phyloP scores from a whole-genome alignment of 2,113 vertebrate species.

The Gadus macrocephalus region DNA sequence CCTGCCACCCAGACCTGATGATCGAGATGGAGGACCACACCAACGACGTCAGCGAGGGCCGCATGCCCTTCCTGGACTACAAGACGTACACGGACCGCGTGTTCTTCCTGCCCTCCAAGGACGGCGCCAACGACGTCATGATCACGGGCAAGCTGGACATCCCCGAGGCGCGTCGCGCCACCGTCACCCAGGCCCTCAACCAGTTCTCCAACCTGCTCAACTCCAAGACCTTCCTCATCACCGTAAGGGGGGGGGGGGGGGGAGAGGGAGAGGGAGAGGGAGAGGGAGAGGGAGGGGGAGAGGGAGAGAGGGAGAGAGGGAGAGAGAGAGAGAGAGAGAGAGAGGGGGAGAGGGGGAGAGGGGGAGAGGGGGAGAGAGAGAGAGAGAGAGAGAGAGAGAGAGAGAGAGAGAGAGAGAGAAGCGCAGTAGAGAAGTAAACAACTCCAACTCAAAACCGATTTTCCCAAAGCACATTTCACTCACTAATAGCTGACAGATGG shows the following conservation, averaged over 20 bases:
- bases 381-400: too few relatives aligned
- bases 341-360: too few relatives aligned
- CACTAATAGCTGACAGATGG: too few relatives aligned
- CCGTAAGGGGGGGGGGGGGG: conserved; percentile 61
- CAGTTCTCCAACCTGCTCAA: conserved; percentile 98
- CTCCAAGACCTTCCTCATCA: conserved; percentile 97
- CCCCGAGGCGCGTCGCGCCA: conserved; percentile 79
- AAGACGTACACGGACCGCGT: conserved; percentile 95
- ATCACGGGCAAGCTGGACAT: conserved; percentile 93
- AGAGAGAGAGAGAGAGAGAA: too few relatives aligned
- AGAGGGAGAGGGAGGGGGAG: too few relatives aligned
- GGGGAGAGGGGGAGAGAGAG: too few relatives aligned
- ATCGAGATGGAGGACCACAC: conserved; percentile 99
- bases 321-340: too few relatives aligned
- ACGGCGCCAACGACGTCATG: conserved; percentile 95
- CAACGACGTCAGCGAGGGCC: conserved; percentile 87
- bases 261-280: too few relatives aligned
- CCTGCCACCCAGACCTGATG: conserved; percentile 82
- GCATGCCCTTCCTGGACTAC: conserved; percentile 93
- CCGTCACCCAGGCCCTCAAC: conserved; percentile 83
- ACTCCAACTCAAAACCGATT: too few relatives aligned
- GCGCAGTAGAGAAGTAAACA: too few relatives aligned
- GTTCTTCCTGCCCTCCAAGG: conserved; percentile 96
- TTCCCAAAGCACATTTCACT: too few relatives aligned
- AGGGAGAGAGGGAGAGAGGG: too few relatives aligned